Percentiles rank a stretch among this genome's conserved stretches.
These are phyloP conservation scores for Plutomurus gul DNA, from an alignment of 1,140 invertebrate genomes.

Conservation along the genomic window DNA sequence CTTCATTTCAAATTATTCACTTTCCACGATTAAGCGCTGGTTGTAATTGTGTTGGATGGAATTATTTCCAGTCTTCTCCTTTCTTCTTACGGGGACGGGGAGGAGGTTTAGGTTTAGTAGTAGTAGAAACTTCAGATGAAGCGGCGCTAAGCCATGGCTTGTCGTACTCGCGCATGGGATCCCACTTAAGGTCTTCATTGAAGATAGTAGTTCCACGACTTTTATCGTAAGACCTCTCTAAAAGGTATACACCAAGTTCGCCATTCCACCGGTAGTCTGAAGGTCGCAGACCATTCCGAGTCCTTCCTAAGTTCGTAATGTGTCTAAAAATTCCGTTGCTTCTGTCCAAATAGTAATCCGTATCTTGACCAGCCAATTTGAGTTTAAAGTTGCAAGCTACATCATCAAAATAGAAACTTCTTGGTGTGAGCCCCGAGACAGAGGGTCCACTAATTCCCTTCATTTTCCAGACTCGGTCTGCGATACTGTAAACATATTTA, in stretches of 20 bases:
- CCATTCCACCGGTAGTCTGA: slow-evolving; percentile 10
- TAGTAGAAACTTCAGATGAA: not conserved
- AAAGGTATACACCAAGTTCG: not conserved
- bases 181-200: not conserved
- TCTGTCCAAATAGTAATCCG: slow-evolving; percentile 6
- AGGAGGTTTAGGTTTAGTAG: not conserved
- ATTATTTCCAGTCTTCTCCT: no score
- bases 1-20: no score
- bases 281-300: not conserved
- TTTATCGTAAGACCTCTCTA: not conserved
- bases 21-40: no score
- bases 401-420: slow-evolving; percentile 27
- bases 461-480: not conserved
- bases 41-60: no score
- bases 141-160: not conserved
- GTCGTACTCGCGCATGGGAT: not conserved
- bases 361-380: not conserved
- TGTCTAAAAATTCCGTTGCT: slow-evolving; percentile 4
- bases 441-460: not conserved
- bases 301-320: not conserved
- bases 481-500: not conserved
- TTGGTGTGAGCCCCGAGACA: not conserved
- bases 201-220: not conserved
- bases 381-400: not conserved
- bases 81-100: not conserved